Percentiles rank a stretch among this genome's conserved stretches.
These are phyloP conservation scores for Crambe crambe DNA, from an alignment of 37 sponge, comb jelly and placozoan species.

Conservation along the genomic window DNA sequence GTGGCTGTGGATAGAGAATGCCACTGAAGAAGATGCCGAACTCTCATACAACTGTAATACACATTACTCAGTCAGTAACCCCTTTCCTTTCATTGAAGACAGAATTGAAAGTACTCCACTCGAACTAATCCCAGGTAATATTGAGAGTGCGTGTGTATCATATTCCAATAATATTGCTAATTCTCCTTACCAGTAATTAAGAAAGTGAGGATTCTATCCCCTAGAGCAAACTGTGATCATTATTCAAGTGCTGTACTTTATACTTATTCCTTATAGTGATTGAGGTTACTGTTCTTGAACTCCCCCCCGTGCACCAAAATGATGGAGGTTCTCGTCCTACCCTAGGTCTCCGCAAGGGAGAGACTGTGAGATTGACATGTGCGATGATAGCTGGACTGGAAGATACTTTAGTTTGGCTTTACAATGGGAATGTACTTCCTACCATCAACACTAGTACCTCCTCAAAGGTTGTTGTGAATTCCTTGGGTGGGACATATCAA, in stretches of 20 bases:
- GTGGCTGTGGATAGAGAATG: slow-evolving; percentile 52
- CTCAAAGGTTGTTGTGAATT: background rate
- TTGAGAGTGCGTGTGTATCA: background rate
- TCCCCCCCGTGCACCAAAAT: background rate
- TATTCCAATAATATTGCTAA: too few relatives aligned
- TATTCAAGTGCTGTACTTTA: too few relatives aligned
- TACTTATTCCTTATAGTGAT: too few relatives aligned
- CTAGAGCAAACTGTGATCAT: too few relatives aligned
- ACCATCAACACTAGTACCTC: background rate
- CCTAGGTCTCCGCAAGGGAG: background rate
- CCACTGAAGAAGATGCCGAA: slow-evolving; percentile 25
- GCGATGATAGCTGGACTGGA: slow-evolving; percentile 4
- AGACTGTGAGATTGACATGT: background rate
- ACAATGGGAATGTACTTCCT: slow-evolving; percentile 1
- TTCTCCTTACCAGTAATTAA: too few relatives aligned
- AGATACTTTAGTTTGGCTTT: slow-evolving; percentile 26
- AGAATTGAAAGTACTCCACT: background rate
- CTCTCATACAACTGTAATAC: background rate
- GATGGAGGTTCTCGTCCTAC: background rate
- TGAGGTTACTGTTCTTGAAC: background rate
- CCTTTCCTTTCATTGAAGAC: background rate
- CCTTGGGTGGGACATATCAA: background rate
- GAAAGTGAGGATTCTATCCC: too few relatives aligned
- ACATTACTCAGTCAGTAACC: background rate
- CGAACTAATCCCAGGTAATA: background rate